A percentile compares a stretch with the other conserved stretches of the same genome.
Conservation (phyloP, 2,113 vertebrate species). For the Ramphastos sulfuratus region DNA sequence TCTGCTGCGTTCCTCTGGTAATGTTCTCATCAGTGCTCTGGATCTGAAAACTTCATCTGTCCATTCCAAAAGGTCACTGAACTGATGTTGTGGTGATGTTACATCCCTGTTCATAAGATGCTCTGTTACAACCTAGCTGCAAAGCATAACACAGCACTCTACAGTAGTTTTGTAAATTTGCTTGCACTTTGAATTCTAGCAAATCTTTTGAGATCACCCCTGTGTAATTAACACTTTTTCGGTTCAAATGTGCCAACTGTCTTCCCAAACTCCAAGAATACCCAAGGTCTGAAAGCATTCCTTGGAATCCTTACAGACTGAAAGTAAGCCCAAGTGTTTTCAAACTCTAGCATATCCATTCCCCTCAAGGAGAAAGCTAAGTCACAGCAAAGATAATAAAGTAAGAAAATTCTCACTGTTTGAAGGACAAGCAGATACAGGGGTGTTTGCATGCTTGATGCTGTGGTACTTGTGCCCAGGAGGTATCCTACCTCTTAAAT, state of each 20-base stretch:
- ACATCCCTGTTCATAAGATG: neutral
- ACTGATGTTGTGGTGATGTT: accelerated
- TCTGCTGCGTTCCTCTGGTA: neutral
- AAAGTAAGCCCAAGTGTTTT: constrained; percentile 18
- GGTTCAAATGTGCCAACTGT: neutral
- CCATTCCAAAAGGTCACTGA: neutral
- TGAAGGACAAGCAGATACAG: neutral
- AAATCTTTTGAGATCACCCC: neutral
- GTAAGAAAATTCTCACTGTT: neutral
- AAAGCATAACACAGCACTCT: neutral
- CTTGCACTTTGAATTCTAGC: neutral
- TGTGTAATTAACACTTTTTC: neutral
- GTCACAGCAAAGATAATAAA: neutral
- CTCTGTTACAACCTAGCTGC: neutral
- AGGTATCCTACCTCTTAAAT: neutral
- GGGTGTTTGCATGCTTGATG: neutral
- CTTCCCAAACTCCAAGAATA: constrained; percentile 13
- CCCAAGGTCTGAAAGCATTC: neutral
- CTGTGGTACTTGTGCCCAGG: neutral
- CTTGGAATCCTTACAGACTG: neutral
- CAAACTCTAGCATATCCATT: neutral
- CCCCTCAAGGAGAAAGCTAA: neutral
- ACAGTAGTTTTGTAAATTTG: neutral
- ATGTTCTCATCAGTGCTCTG: neutral
- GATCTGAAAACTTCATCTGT: neutral